Percentiles rank a stretch among this genome's conserved stretches.
Evolutionary conservation across 2,797 vertebrate genomes (phyloP).

Genomic region (Enteromius radiatus): DNA sequence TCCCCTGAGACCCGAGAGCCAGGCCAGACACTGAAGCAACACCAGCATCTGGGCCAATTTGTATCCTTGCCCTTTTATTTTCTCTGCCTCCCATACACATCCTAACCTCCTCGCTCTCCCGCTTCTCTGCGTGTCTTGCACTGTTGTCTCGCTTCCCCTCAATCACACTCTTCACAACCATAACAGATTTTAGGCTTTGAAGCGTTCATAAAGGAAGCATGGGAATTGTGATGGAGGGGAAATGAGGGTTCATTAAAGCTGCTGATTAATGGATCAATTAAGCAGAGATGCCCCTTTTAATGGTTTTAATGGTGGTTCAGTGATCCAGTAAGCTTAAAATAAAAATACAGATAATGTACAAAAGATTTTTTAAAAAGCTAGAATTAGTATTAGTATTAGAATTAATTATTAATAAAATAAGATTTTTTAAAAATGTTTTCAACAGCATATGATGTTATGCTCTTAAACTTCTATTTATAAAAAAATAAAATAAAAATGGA

Average conservation of each 20-base stretch:
- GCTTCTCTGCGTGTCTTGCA: background rate
- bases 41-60: constrained; percentile 50
- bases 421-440: no score
- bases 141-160: constrained; percentile 6
- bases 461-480: no score
- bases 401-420: no score
- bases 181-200: constrained; percentile 17
- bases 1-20: constrained; percentile 33
- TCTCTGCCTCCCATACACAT: constrained; percentile 21
- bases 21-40: constrained; percentile 38
- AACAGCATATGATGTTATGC: no score
- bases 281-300: constrained; percentile 13
- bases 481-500: no score
- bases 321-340: background rate
- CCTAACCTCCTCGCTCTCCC: background rate
- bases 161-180: background rate
- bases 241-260: constrained; percentile 48
- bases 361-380: no score
- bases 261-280: constrained; percentile 49
- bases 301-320: background rate
- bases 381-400: no score
- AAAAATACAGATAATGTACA: background rate
- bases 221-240: constrained; percentile 44
- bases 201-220: constrained; percentile 25
- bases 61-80: constrained; percentile 24